Percentiles rank a stretch among this genome's conserved stretches.
These are phyloP conservation scores for Magallana gigas DNA, from an alignment of 1,140 invertebrate species.

Conservation along the genomic window DNA sequence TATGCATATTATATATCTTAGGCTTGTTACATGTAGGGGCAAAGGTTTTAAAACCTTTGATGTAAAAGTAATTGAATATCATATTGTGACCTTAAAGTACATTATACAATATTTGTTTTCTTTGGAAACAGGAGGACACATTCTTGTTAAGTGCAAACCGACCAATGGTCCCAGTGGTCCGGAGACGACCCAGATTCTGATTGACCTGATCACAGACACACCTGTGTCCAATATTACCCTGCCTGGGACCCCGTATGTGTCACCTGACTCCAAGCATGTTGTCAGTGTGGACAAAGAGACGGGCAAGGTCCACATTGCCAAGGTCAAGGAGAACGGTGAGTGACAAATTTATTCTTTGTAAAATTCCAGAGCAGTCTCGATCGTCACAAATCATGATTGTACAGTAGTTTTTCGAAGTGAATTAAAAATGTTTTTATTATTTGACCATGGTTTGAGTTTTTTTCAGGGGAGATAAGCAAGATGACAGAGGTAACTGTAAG, in stretches of 20 bases:
- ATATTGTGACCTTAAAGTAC: too few relatives aligned
- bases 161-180: slow-evolving; percentile 51
- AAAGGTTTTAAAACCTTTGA: too few relatives aligned
- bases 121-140: slow-evolving; percentile 84
- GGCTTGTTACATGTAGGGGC: too few relatives aligned
- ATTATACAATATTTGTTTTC: too few relatives aligned
- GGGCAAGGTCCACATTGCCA: slow-evolving; percentile 87
- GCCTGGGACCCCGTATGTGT: slow-evolving; percentile 85
- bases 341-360: not conserved
- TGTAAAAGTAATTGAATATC: too few relatives aligned
- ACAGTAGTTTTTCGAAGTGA: too few relatives aligned
- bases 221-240: slow-evolving; percentile 85
- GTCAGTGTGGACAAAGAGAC: slow-evolving; percentile 85
- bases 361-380: too few relatives aligned
- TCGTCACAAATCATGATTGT: too few relatives aligned
- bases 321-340: slow-evolving; percentile 82
- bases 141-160: slow-evolving; percentile 86
- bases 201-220: slow-evolving; percentile 89
- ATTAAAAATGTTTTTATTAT: too few relatives aligned
- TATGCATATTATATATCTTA: too few relatives aligned
- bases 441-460: slow-evolving; percentile 10
- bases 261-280: slow-evolving; percentile 86
- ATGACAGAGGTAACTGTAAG: slow-evolving; percentile 89
- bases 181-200: slow-evolving; percentile 82
- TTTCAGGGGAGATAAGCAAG: slow-evolving; percentile 82